These are phyloP conservation scores for Carcina quercana DNA, from an alignment of 2,888 invertebrate genomes.

Conservation along the genomic window DNA sequence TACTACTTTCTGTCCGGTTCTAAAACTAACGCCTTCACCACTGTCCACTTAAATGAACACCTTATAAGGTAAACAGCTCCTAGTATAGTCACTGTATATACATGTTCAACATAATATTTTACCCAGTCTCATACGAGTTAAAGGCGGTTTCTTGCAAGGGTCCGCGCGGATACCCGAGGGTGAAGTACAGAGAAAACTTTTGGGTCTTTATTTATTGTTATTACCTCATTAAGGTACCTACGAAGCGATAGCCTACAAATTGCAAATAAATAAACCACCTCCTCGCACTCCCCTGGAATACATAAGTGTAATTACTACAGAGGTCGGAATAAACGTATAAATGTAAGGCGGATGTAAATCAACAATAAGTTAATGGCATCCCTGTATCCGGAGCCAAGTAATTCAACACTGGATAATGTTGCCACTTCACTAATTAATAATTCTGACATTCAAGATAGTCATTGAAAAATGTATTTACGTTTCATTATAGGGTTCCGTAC, in stretches of 20 bases:
- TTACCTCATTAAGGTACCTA: conserved; percentile 72
- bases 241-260: conserved; percentile 71
- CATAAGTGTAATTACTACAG: conserved; percentile 40
- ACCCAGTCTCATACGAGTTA: conserved; percentile 41
- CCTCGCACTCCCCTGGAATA: conserved; percentile 46
- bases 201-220: conserved; percentile 75
- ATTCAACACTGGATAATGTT: no score
- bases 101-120: conserved; percentile 12
- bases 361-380: no score
- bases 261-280: conserved; percentile 67
- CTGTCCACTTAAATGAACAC: no score
- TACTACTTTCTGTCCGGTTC: no score
- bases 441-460: no score
- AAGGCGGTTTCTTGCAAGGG: conserved; percentile 61
- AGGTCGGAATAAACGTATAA: conserved; percentile 1
- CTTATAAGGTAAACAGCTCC: no score
- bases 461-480: no score
- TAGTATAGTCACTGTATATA: not conserved
- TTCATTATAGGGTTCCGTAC: no score
- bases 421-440: no score
- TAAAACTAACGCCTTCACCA: no score
- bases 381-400: no score
- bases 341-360: no score
- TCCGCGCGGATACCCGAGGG: conserved; percentile 46
- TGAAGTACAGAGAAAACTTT: conserved; percentile 66